Evolutionary conservation across 2,888 invertebrate species (phyloP).

Genomic region (Drosophila austrosaltans): DNA sequence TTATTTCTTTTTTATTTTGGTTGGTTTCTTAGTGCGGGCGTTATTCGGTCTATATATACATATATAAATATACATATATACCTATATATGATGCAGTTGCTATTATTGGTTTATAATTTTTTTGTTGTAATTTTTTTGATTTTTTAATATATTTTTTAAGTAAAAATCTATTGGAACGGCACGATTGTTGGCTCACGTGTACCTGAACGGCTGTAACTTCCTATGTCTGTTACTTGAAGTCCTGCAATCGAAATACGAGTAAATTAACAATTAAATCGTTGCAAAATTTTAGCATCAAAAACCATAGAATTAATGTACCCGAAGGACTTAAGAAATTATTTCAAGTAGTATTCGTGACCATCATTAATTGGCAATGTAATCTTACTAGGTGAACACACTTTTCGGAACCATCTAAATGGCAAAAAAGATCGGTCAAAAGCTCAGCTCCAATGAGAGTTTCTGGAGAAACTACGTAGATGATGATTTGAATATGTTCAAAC

Average conservation of each 20-base stretch:
- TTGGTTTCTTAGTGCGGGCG: slow-evolving; percentile 17
- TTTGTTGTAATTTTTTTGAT: slow-evolving; percentile 46
- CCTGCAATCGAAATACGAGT: slow-evolving; percentile 84
- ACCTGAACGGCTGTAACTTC: slow-evolving; percentile 97
- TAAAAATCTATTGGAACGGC: slow-evolving; percentile 65
- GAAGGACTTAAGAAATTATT: too few relatives aligned
- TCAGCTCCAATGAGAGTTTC: too few relatives aligned
- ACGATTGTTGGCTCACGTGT: slow-evolving; percentile 89
- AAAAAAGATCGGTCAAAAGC: too few relatives aligned
- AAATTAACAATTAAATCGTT: too few relatives aligned
- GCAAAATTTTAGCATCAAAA: too few relatives aligned
- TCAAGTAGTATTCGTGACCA: too few relatives aligned
- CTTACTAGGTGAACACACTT: too few relatives aligned
- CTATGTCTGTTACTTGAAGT: slow-evolving; percentile 98
- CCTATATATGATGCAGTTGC: slow-evolving; percentile 16
- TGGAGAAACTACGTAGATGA: too few relatives aligned
- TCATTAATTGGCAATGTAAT: too few relatives aligned
- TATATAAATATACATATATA: slow-evolving; percentile 34
- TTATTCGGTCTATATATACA: slow-evolving; percentile 18
- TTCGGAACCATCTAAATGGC: too few relatives aligned
- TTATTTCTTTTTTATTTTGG: neutral
- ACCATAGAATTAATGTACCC: too few relatives aligned
- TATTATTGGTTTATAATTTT: slow-evolving; percentile 31
- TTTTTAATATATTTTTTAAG: slow-evolving; percentile 43
- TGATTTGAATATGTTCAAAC: too few relatives aligned